phyloP scores from a whole-genome alignment of 2,113 vertebrate species.

The Hemibates koningsi region DNA sequence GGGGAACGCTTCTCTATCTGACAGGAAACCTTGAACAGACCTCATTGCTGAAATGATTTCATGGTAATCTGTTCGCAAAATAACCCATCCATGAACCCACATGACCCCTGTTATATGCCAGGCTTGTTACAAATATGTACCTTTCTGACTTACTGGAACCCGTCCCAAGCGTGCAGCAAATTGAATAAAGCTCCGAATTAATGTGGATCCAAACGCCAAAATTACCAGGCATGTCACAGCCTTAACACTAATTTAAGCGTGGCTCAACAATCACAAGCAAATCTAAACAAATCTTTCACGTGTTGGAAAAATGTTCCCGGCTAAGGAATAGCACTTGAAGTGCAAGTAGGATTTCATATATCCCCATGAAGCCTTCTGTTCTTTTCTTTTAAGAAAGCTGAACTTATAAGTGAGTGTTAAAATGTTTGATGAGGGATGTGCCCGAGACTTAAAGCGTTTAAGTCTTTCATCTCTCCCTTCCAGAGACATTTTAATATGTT shows the following conservation, averaged over 20 bases:
- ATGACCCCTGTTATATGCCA: neutral
- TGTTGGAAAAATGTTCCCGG: neutral
- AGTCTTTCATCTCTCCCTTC: constrained; percentile 55
- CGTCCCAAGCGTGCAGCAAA: neutral
- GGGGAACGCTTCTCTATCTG: neutral
- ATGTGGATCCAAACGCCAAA: neutral
- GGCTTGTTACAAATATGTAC: neutral
- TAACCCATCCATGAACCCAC: neutral
- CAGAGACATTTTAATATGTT: constrained; percentile 58
- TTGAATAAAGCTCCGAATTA: neutral
- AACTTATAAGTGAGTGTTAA: constrained; percentile 41
- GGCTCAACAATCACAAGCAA: neutral
- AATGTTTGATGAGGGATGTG: constrained; percentile 57
- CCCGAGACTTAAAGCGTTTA: constrained; percentile 23
- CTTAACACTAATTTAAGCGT: neutral
- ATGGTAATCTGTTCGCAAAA: neutral
- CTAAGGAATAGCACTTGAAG: neutral
- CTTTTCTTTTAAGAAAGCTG: constrained; percentile 1
- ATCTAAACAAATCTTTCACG: constrained; percentile 6
- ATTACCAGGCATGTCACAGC: neutral
- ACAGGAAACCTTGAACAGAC: neutral
- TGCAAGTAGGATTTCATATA: constrained; percentile 2
- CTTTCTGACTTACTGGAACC: neutral
- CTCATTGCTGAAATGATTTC: neutral
- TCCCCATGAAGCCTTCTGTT: constrained; percentile 9